Conservation (phyloP, 2,888 invertebrate genomes). For the Koerneria pararmatus region DNA sequence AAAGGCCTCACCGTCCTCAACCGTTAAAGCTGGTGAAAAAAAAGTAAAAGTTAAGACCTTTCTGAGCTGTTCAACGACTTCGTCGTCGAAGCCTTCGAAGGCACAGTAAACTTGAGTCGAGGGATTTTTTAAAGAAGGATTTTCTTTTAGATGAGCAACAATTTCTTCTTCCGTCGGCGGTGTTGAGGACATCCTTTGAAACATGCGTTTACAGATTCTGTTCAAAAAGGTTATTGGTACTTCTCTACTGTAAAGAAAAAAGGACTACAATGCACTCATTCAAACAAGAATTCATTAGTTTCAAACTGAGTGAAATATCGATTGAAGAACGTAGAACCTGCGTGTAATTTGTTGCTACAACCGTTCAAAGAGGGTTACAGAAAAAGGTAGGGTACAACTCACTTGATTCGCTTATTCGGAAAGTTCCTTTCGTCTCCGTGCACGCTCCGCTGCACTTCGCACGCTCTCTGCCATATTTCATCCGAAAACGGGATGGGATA, state of each 20-base stretch:
- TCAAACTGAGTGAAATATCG: no score
- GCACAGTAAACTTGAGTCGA: no score
- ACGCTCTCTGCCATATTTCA: slow-evolving; percentile 30
- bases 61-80: slow-evolving; percentile 24
- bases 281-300: no score
- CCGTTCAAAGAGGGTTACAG: no score
- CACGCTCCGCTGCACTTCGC: slow-evolving; percentile 26
- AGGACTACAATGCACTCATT: no score
- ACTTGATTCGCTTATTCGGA: slow-evolving; percentile 40
- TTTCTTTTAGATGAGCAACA: background rate
- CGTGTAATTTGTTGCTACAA: slow-evolving; percentile 7
- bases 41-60: no score
- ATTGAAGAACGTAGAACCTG: no score
- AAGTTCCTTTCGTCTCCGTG: slow-evolving; percentile 35
- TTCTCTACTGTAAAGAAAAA: background rate
- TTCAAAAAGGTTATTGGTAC: background rate
- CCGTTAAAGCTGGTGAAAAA: no score
- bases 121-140: no score
- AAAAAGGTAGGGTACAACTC: no score
- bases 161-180: slow-evolving; percentile 48
- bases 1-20: no score
- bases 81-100: slow-evolving; percentile 33
- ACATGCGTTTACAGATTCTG: no score
- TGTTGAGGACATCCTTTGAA: background rate
- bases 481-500: slow-evolving; percentile 32